A percentile compares a stretch with the other conserved stretches of the same genome.
Evolutionary conservation across 23 tunicate species (phyloP).

Genomic region (Diplosoma virens): DNA sequence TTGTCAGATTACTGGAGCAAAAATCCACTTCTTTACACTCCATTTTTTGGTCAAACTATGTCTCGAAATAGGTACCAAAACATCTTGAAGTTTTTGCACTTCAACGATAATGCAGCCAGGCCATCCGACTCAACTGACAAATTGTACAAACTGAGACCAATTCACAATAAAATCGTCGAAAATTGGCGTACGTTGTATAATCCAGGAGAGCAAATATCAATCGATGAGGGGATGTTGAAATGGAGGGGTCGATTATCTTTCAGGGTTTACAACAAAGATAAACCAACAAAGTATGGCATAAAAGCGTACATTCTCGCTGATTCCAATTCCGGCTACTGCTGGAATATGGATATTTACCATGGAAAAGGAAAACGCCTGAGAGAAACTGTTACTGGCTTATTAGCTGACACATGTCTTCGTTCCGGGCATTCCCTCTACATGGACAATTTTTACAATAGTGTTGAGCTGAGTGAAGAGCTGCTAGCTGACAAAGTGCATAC

Average conservation of each 20-base stretch:
- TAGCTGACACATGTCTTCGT: conserved; percentile 11
- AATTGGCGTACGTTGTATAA: conserved; percentile 14
- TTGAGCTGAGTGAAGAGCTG: conserved; percentile 24
- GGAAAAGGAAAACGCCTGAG: conserved; percentile 10
- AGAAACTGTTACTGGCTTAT: conserved; percentile 31
- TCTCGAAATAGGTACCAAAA: conserved; percentile 12
- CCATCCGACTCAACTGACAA: conserved; percentile 1
- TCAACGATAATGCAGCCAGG: conserved; percentile 24
- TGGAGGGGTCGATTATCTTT: conserved; percentile 26
- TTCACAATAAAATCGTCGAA: neutral
- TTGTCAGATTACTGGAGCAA: conserved; percentile 25
- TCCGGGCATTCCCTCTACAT: conserved; percentile 27
- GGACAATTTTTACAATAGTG: conserved; percentile 40
- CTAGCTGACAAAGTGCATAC: conserved; percentile 24
- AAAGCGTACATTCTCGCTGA: conserved; percentile 35
- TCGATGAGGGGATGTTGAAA: conserved; percentile 41
- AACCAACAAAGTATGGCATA: conserved; percentile 38
- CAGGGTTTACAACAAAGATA: conserved; percentile 42
- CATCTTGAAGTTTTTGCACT: conserved; percentile 1
- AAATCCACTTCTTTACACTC: conserved; percentile 7
- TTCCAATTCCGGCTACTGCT: conserved; percentile 32
- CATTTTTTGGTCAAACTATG: conserved; percentile 17
- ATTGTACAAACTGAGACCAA: conserved; percentile 13
- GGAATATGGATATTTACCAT: conserved; percentile 37
- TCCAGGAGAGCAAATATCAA: conserved; percentile 36